Percentiles rank a stretch among this genome's conserved stretches.
phyloP scores from a whole-genome alignment of 2,797 vertebrate genomes.

The Brachyrhaphis roseni region DNA sequence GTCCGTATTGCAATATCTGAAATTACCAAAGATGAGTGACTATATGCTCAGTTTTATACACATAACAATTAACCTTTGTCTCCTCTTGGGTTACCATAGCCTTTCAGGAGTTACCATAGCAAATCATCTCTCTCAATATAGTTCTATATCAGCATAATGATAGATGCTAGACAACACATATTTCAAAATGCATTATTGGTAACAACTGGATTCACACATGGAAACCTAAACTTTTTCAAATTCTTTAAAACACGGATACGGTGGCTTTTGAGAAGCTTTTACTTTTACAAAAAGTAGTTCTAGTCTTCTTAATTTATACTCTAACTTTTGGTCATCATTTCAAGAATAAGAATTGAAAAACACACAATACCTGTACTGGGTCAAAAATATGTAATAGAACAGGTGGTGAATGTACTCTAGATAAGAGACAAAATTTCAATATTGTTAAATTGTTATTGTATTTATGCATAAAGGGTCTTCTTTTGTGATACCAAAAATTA shows the following conservation, averaged over 20 bases:
- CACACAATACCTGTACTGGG: not conserved
- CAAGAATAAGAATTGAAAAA: not conserved
- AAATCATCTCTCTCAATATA: not conserved
- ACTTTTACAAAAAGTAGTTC: not conserved
- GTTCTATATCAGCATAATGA: not conserved
- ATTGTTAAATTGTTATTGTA: slow-evolving; percentile 21
- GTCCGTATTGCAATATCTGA: not conserved
- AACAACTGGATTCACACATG: not conserved
- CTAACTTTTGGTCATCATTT: not conserved
- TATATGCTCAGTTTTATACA: not conserved
- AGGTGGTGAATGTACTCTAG: not conserved
- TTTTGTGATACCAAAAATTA: slow-evolving; percentile 77
- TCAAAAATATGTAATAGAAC: not conserved
- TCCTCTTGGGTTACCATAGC: not conserved
- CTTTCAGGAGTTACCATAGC: not conserved
- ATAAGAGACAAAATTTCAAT: slow-evolving; percentile 14
- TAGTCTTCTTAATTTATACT: not conserved
- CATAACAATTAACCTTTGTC: not conserved
- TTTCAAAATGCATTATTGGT: not conserved
- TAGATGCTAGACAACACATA: not conserved
- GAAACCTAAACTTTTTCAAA: not conserved
- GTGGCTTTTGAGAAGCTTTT: not conserved
- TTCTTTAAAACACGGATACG: not conserved
- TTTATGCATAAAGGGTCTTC: slow-evolving; percentile 41
- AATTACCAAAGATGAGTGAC: not conserved